Evolutionary conservation across 64 coral and sea anemone genomes (phyloP).

Genomic region (Trachythela sp.): DNA sequence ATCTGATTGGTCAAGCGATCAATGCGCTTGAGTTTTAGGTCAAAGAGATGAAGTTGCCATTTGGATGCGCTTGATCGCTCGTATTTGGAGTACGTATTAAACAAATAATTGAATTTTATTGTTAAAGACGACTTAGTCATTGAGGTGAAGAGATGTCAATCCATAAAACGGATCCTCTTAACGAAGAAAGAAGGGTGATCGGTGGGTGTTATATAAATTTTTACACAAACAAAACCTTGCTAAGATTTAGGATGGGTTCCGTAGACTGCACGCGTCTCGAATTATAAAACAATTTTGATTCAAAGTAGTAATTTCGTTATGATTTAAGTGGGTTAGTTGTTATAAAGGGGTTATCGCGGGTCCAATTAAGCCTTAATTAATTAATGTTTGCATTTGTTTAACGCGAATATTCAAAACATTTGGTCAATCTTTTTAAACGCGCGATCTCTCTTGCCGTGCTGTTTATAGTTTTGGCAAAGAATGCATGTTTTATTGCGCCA

Average conservation of each 20-base stretch:
- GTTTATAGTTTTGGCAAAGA: too few species aligned
- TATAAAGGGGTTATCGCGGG: not conserved
- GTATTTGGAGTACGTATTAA: slow-evolving; percentile 18
- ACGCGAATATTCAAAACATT: not conserved
- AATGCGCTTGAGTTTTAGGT: not conserved
- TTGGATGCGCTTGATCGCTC: not conserved
- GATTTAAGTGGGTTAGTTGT: not conserved
- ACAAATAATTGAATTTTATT: slow-evolving; percentile 35
- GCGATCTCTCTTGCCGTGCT: too few species aligned
- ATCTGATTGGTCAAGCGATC: not conserved
- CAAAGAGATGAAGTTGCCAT: not conserved
- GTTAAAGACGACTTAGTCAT: not conserved
- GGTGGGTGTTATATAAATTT: not conserved
- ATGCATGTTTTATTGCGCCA: too few species aligned
- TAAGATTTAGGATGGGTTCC: not conserved
- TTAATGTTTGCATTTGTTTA: not conserved
- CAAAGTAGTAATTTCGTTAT: not conserved
- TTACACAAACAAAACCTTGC: not conserved
- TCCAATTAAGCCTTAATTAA: not conserved
- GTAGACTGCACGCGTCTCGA: not conserved
- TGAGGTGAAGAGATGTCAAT: slow-evolving; percentile 19
- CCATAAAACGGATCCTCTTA: not conserved
- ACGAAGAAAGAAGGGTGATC: not conserved
- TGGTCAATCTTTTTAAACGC: not conserved
- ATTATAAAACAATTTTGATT: not conserved